Evolutionary conservation across 2,113 vertebrate species (phyloP).

Genomic region (Hemichromis elongatus): DNA sequence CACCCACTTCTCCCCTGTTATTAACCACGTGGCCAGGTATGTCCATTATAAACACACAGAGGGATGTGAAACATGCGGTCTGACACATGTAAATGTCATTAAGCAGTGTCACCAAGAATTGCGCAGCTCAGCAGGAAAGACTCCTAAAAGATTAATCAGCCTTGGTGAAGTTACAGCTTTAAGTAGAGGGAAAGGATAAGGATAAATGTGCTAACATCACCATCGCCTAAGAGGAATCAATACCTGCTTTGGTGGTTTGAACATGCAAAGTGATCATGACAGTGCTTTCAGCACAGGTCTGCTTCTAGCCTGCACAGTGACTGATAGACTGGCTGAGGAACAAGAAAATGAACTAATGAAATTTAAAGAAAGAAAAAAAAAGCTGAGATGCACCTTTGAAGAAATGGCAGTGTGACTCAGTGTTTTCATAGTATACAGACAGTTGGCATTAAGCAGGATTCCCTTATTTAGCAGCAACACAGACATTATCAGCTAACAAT

Average conservation of each 20-base stretch:
- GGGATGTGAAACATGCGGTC: not conserved
- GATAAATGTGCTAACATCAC: constrained; percentile 4
- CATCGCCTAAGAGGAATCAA: not conserved
- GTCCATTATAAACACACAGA: constrained; percentile 1
- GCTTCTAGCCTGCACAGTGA: not conserved
- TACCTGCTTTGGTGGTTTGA: not conserved
- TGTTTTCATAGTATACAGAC: not conserved
- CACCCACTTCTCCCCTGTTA: constrained; percentile 96
- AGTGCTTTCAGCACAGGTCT: not conserved
- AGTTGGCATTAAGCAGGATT: not conserved
- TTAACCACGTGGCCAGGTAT: constrained; percentile 96
- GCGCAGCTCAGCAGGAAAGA: not conserved
- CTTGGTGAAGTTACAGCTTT: not conserved
- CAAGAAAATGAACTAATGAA: not conserved
- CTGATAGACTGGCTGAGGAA: not conserved
- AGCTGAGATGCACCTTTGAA: not conserved
- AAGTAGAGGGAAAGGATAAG: not conserved
- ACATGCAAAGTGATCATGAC: not conserved
- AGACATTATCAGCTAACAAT: not conserved
- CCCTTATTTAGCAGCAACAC: not conserved
- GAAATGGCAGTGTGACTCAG: not conserved
- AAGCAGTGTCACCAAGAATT: not conserved
- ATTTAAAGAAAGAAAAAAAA: not conserved
- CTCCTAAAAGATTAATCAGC: not conserved
- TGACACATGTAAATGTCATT: not conserved